A percentile compares a stretch with the other conserved stretches of the same genome.
These are phyloP conservation scores for Carassius carassius DNA, from an alignment of 2,113 vertebrate species.

Conservation along the genomic window DNA sequence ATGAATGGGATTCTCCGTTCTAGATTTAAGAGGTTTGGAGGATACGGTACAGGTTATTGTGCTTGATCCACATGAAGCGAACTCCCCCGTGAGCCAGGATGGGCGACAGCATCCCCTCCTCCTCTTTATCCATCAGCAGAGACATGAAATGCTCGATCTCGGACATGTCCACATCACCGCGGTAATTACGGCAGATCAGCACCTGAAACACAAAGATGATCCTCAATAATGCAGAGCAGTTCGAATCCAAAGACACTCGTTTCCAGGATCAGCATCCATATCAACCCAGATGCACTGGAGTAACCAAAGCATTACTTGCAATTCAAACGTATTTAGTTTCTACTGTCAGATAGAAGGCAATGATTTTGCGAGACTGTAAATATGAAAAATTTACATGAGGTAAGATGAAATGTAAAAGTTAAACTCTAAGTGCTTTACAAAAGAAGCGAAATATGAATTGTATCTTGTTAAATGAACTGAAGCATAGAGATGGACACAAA, in stretches of 20 bases:
- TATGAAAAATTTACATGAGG: not conserved
- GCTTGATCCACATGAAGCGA: conserved; percentile 99
- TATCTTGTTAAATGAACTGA: too few relatives aligned
- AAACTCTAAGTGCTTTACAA: not conserved
- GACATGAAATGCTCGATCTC: conserved; percentile 99
- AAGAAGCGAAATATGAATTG: not conserved
- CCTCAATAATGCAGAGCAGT: not conserved
- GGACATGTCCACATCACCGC: conserved; percentile 97
- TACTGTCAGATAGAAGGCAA: not conserved
- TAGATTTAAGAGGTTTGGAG: conserved; percentile 52
- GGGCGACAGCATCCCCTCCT: conserved; percentile 92
- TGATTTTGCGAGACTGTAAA: not conserved
- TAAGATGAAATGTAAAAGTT: not conserved
- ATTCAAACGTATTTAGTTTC: not conserved
- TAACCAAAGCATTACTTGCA: not conserved
- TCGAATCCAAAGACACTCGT: not conserved
- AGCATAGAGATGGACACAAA: too few relatives aligned
- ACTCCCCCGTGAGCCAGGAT: conserved; percentile 94
- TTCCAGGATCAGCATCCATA: not conserved
- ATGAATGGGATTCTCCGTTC: not conserved
- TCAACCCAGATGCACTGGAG: not conserved
- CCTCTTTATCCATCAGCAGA: conserved; percentile 97
- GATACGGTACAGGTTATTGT: conserved; percentile 98
- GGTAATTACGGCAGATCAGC: conserved; percentile 95
- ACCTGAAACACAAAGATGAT: conserved; percentile 72